Conservation (phyloP, 2,888 invertebrate species). For the Xestoiulus laeticollis region DNA sequence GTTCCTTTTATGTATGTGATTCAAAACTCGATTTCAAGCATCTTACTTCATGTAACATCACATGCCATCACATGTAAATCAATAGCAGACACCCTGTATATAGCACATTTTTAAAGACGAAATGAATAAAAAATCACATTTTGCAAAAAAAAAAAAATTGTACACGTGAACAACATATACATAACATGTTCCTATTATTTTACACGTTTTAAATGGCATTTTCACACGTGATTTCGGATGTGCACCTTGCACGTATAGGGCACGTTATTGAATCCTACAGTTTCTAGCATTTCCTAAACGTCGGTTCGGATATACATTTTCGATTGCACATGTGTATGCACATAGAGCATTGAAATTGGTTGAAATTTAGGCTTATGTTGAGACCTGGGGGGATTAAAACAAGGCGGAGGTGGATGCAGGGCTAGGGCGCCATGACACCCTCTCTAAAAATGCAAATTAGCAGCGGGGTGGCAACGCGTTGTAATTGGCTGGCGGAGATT, state of each 20-base stretch:
- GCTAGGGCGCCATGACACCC: background rate
- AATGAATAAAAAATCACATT: too few species aligned
- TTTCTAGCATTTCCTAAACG: background rate
- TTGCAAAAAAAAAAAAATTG: too few species aligned
- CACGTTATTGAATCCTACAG: background rate
- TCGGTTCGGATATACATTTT: background rate
- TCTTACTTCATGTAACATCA: too few species aligned
- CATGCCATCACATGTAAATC: too few species aligned
- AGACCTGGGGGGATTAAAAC: slow-evolving; percentile 14
- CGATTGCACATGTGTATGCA: background rate
- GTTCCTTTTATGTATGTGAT: too few species aligned
- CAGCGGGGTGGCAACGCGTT: slow-evolving; percentile 24
- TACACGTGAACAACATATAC: too few species aligned
- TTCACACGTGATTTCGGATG: background rate
- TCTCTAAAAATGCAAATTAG: slow-evolving; percentile 38
- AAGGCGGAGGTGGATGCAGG: background rate
- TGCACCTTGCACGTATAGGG: background rate
- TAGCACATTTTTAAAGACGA: too few species aligned
- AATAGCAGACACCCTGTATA: too few species aligned
- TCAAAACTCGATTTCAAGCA: too few species aligned
- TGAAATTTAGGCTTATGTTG: background rate
- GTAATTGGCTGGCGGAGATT: slow-evolving; percentile 44
- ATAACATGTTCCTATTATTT: background rate
- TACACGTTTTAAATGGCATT: background rate
- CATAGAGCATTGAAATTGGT: background rate